Conservation (phyloP, 2,113 vertebrate species). For the Macrotus californicus region DNA sequence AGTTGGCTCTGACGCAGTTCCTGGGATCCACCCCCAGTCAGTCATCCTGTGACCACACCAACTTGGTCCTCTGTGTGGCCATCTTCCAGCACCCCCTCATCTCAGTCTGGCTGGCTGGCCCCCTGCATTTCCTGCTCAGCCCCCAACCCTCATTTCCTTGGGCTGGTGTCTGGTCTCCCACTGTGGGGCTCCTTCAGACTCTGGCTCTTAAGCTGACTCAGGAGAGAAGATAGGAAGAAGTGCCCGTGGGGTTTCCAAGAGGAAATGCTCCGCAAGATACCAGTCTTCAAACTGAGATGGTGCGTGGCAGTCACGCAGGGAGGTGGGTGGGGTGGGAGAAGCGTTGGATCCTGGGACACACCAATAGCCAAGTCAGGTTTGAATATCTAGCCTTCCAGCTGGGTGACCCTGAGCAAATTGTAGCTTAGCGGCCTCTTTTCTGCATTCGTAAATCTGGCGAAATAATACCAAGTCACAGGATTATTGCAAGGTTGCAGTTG, state of each 20-base stretch:
- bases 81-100: neutral
- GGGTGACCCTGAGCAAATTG: neutral
- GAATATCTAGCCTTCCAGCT: neutral
- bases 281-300: neutral
- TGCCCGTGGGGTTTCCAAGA: neutral
- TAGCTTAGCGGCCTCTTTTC: neutral
- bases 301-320: neutral
- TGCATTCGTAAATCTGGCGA: neutral
- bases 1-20: neutral
- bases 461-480: neutral
- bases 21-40: neutral
- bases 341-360: neutral
- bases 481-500: neutral
- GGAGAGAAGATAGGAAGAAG: neutral
- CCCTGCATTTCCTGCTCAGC: neutral
- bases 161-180: neutral
- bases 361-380: neutral
- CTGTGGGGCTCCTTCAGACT: neutral
- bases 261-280: neutral
- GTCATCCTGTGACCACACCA: neutral
- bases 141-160: neutral
- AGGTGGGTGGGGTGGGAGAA: neutral
- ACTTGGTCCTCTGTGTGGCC: rapidly evolving
- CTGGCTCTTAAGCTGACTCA: neutral
- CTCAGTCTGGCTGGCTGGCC: neutral